Evolutionary conservation across 2,888 invertebrate species (phyloP).

Genomic region (Proisotoma minuta): DNA sequence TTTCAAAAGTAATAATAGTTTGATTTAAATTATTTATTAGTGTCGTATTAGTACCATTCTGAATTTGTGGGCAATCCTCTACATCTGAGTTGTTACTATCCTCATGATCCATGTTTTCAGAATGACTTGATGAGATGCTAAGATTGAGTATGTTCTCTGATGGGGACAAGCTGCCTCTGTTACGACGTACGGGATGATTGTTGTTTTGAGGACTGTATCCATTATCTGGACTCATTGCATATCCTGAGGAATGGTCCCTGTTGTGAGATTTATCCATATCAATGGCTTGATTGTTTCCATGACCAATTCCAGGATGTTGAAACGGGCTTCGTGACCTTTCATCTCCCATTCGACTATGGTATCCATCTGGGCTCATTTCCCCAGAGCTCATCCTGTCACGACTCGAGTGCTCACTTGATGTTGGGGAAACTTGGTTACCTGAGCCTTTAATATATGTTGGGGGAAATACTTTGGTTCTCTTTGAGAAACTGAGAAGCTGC

Average conservation of each 20-base stretch:
- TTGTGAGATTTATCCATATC: constrained; percentile 42
- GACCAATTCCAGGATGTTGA: constrained; percentile 26
- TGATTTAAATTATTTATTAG: too few species aligned
- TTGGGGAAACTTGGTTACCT: not conserved
- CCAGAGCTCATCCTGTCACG: constrained; percentile 27
- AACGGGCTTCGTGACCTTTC: constrained; percentile 44
- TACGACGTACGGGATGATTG: constrained; percentile 42
- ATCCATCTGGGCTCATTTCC: constrained; percentile 34
- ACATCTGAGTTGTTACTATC: constrained; percentile 42
- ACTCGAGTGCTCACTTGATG: not conserved
- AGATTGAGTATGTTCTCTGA: constrained; percentile 47
- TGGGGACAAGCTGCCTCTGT: constrained; percentile 40
- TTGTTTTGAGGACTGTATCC: not conserved
- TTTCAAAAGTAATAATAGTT: too few species aligned
- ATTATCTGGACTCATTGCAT: constrained; percentile 49
- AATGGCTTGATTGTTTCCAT: constrained; percentile 39
- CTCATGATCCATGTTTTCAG: constrained; percentile 41
- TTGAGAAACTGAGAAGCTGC: constrained; percentile 76
- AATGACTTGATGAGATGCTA: constrained; percentile 40
- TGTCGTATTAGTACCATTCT: constrained; percentile 16
- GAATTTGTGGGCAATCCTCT: constrained; percentile 32
- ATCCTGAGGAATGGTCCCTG: constrained; percentile 39
- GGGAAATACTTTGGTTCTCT: constrained; percentile 61
- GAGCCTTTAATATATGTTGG: constrained; percentile 29
- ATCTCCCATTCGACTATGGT: constrained; percentile 36